phyloP scores from a whole-genome alignment of 1,140 invertebrate genomes.

The Zaprionus gabonicus region DNA sequence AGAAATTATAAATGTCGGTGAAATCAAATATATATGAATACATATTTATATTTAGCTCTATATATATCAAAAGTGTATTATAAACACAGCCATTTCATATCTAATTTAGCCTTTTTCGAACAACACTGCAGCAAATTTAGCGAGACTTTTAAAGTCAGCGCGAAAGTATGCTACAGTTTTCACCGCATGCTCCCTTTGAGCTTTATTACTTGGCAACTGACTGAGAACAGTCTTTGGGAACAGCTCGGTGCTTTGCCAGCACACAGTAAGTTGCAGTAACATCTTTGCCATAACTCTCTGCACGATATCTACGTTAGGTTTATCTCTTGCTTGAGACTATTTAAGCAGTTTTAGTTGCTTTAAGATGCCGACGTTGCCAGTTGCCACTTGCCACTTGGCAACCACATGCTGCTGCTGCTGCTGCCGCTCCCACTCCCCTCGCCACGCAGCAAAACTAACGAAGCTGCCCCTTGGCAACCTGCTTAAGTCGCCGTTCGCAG shows the following conservation, averaged over 20 bases:
- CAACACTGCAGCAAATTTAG: background rate
- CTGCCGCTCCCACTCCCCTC: no score
- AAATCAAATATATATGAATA: background rate
- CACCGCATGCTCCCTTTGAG: background rate
- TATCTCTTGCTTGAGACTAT: conserved; percentile 7
- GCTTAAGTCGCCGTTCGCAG: conserved; percentile 30
- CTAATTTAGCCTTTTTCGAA: background rate
- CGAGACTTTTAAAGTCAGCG: background rate
- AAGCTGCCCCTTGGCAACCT: conserved; percentile 29
- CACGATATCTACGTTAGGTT: background rate
- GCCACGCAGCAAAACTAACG: conserved; percentile 16
- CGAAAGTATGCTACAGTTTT: conserved; percentile 3
- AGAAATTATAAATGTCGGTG: background rate
- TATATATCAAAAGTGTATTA: background rate
- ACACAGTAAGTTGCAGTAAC: conserved; percentile 6
- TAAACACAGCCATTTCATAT: background rate
- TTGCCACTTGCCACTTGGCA: conserved; percentile 31
- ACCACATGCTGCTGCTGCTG: background rate
- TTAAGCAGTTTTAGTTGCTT: conserved; percentile 43
- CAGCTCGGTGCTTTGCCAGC: conserved; percentile 15
- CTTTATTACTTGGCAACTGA: background rate
- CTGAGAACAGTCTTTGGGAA: background rate
- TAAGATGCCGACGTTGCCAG: conserved; percentile 27
- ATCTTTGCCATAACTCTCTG: conserved; percentile 5
- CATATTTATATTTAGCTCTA: background rate